phyloP scores from a whole-genome alignment of 2,113 vertebrate genomes.

The Prionailurus bengalensis region DNA sequence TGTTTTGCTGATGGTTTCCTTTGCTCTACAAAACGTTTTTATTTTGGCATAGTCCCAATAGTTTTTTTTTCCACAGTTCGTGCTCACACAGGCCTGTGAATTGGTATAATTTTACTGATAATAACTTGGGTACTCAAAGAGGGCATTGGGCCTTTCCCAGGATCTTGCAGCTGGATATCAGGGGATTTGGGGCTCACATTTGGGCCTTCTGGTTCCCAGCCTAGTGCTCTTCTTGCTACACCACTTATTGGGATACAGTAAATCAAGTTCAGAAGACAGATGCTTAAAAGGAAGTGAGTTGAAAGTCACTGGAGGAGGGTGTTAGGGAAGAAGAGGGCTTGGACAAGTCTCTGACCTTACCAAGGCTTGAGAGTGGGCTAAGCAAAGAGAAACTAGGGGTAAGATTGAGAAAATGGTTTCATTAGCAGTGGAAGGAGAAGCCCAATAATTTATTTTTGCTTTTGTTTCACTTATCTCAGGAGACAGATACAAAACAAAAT shows the following conservation, averaged over 20 bases:
- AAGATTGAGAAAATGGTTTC: not conserved
- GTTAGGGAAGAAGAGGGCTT: not conserved
- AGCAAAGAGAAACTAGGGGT: too few species aligned
- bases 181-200: not conserved
- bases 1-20: not conserved
- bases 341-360: not conserved
- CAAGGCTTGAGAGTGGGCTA: not conserved
- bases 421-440: not conserved
- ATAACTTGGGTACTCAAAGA: not conserved
- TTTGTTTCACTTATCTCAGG: not conserved
- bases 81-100: not conserved
- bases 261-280: not conserved
- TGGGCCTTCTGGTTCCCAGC: not conserved
- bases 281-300: not conserved
- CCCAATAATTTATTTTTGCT: not conserved
- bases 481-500: not conserved
- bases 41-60: not conserved
- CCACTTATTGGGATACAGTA: not conserved
- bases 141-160: not conserved
- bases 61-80: too few species aligned
- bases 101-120: not conserved
- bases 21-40: not conserved
- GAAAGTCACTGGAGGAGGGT: not conserved
- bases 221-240: not conserved
- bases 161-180: not conserved